These are phyloP conservation scores for Liodrosophila aerea DNA, from an alignment of 2,888 invertebrate genomes.

Conservation along the genomic window DNA sequence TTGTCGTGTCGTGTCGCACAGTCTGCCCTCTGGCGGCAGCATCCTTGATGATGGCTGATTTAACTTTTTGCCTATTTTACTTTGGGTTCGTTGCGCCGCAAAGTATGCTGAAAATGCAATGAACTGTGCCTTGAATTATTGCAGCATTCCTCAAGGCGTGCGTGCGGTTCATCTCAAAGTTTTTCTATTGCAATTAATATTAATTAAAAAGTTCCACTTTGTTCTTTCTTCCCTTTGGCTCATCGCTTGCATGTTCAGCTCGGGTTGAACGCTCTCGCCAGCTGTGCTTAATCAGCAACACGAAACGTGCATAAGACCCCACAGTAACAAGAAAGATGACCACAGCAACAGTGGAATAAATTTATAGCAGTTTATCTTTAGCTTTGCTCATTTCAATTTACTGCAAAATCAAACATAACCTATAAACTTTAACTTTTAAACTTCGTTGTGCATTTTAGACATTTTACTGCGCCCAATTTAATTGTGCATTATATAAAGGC, in stretches of 20 bases:
- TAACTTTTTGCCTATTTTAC: conserved; percentile 23
- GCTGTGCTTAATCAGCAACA: conserved; percentile 9
- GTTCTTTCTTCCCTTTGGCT: conserved; percentile 2
- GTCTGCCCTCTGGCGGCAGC: conserved; percentile 4
- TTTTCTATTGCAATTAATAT: conserved; percentile 44
- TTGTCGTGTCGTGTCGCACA: too few relatives aligned
- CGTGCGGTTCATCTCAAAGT: conserved; percentile 7
- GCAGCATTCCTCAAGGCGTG: conserved; percentile 18
- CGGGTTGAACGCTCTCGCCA: conserved; percentile 25
- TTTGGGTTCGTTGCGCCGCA: conserved; percentile 21
- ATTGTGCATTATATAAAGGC: conserved; percentile 58
- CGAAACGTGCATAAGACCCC: not conserved
- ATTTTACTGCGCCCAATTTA: conserved; percentile 23
- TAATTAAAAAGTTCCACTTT: conserved; percentile 59
- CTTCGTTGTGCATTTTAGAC: conserved; percentile 1
- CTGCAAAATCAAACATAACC: not conserved
- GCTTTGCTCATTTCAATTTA: too few relatives aligned
- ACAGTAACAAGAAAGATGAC: not conserved
- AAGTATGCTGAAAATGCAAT: conserved; percentile 30
- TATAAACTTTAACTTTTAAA: conserved; percentile 3
- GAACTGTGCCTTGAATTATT: conserved; percentile 32
- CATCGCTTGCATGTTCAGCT: too few relatives aligned
- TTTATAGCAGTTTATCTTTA: conserved; percentile 4
- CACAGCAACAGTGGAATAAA: not conserved
- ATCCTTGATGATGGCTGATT: conserved; percentile 13